phyloP scores from a whole-genome alignment of 2,113 vertebrate species.

The Dicerorhinus sumatrensis region DNA sequence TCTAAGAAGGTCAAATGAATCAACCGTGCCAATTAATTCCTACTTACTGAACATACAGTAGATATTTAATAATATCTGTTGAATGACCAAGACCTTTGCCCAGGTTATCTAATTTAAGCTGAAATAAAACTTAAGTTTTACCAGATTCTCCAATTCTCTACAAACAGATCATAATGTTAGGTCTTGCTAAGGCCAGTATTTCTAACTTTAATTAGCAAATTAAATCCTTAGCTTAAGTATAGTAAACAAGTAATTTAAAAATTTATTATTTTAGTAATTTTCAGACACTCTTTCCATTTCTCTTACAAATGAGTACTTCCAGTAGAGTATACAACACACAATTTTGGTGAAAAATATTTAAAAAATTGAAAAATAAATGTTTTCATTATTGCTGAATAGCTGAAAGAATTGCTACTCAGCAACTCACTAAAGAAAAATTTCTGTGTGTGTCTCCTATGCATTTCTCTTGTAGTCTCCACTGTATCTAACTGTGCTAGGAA shows the following conservation, averaged over 20 bases:
- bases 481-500: background rate
- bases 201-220: conserved; percentile 24
- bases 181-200: background rate
- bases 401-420: background rate
- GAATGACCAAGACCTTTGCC: background rate
- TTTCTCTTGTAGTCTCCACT: background rate
- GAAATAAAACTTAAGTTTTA: background rate
- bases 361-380: conserved; percentile 7
- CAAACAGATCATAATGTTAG: background rate
- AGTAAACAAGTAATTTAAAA: background rate
- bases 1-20: background rate
- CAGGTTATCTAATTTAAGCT: background rate
- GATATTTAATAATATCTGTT: background rate
- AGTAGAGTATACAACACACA: background rate
- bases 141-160: background rate
- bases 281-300: background rate
- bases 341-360: conserved; percentile 31
- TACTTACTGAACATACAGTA: background rate
- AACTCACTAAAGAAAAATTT: background rate
- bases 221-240: background rate
- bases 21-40: background rate
- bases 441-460: background rate
- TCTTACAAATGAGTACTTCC: background rate
- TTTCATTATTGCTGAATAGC: background rate
- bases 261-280: conserved; percentile 19